Evolutionary conservation across 2,888 invertebrate genomes (phyloP).

Genomic region (Empis livida): DNA sequence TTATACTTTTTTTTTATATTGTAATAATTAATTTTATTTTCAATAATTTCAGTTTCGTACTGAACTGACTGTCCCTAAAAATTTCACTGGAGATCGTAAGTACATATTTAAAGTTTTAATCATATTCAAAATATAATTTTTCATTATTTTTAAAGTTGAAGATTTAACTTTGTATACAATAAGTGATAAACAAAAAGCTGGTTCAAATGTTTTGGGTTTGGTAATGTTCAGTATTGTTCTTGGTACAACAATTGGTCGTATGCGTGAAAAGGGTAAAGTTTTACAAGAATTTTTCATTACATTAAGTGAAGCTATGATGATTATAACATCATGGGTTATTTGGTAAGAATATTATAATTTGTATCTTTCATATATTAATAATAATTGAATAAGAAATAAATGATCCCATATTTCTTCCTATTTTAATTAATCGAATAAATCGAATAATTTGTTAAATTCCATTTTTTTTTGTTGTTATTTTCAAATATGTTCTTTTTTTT

Average conservation of each 20-base stretch:
- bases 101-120: too few relatives aligned
- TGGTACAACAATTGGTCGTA: slow-evolving; percentile 80
- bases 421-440: too few relatives aligned
- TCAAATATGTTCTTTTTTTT: slow-evolving; percentile 6
- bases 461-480: too few relatives aligned
- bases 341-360: slow-evolving; percentile 39
- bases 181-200: slow-evolving; percentile 52
- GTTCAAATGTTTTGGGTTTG: slow-evolving; percentile 74
- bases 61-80: slow-evolving; percentile 21
- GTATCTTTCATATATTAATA: too few relatives aligned
- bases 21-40: slow-evolving; percentile 17
- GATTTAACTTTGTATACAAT: slow-evolving; percentile 25
- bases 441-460: too few relatives aligned
- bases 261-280: slow-evolving; percentile 72
- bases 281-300: slow-evolving; percentile 75
- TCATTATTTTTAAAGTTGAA: background rate
- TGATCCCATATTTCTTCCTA: too few relatives aligned
- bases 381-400: too few relatives aligned
- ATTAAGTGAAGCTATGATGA: slow-evolving; percentile 90
- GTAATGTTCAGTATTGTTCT: slow-evolving; percentile 76
- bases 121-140: too few relatives aligned
- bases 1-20: slow-evolving; percentile 1
- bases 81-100: slow-evolving; percentile 23
- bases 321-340: slow-evolving; percentile 90
- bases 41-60: slow-evolving; percentile 42